phyloP scores from a whole-genome alignment of 2,113 vertebrate species.

The Merops nubicus region DNA sequence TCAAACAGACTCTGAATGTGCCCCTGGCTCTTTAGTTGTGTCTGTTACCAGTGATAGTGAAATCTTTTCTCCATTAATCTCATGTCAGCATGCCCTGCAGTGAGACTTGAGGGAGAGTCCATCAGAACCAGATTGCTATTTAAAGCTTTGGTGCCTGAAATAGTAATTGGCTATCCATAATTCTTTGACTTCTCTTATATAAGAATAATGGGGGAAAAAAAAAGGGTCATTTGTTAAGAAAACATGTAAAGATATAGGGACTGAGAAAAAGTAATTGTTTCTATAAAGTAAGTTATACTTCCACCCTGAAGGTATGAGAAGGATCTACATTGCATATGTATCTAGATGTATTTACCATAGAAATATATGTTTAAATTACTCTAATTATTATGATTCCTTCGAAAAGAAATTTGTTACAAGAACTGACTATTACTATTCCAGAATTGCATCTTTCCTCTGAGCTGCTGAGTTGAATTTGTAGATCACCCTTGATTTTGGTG shows the following conservation, averaged over 20 bases:
- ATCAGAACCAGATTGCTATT: not conserved
- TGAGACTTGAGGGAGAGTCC: not conserved
- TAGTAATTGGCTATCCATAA: not conserved
- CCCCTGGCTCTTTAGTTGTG: constrained; percentile 1
- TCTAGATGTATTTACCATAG: not conserved
- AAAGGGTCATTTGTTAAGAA: not conserved
- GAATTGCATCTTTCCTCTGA: not conserved
- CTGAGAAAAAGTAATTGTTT: not conserved
- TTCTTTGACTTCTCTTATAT: constrained; percentile 7
- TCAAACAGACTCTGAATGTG: not conserved
- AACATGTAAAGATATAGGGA: not conserved
- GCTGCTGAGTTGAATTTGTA: not conserved
- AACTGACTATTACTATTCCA: not conserved
- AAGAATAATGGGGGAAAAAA: not conserved
- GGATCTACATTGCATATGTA: not conserved
- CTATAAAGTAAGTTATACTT: not conserved
- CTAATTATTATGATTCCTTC: not conserved
- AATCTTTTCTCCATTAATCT: constrained; percentile 26
- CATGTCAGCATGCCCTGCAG: not conserved
- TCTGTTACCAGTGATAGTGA: not conserved
- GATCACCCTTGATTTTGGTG: not conserved
- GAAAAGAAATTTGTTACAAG: not conserved
- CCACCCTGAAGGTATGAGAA: not conserved
- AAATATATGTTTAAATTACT: not conserved
- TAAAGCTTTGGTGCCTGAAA: not conserved